Base-by-base conservation (phyloP, 2,113 vertebrate genomes). In the Enhydra lutris region DNA sequence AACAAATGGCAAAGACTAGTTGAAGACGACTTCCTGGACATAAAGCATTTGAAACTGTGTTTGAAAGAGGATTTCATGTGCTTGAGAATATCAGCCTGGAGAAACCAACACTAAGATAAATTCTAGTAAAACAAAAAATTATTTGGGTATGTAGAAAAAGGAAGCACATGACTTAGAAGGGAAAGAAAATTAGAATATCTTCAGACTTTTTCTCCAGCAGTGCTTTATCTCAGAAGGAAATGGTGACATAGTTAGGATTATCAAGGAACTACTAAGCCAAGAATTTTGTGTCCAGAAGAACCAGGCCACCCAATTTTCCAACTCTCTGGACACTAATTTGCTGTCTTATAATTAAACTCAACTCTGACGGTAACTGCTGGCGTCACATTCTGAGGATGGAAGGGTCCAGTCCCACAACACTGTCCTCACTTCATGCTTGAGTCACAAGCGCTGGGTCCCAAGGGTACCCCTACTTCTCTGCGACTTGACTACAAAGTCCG, bases 221-320 rank as follows among this genome's bases (percentile, higher is more conserved):
- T 55, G 24, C 24, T 82, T 78, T 74, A 34, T 82, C 71, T 39
- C 47, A 61, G 45, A 61, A 88, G 42, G 93, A 94, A 94, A 71
- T 57, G 59, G 47, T 91, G 26, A 89, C 47, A 2, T 91, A n/a
- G 50, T 74, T 91, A 92, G 57, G 83, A 80, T 85, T 91, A 13
- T 88, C 21, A 78, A 34, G 18, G 69, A 67, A 95, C 26, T n/a
- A 57, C n/a, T 74, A 13, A 63, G 14, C 71, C 65, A 73, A 76
- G 84, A 71, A 82, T 74, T 96, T 79, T 88, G 14, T 81, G 11
- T 95, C 61, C 81, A 52, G n/a, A 90, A 91, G 93, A 81, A 65
- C 57, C 69, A 47, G 36, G 26, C 11, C 79, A 76, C 34, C 59
- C 47, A 59, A 45, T n/a, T 45, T 85, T 47, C 73, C 17, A 83